These are phyloP conservation scores for Glandiceps talaboti DNA, from an alignment of 53 echinoderm and acorn worm species.

Conservation along the genomic window DNA sequence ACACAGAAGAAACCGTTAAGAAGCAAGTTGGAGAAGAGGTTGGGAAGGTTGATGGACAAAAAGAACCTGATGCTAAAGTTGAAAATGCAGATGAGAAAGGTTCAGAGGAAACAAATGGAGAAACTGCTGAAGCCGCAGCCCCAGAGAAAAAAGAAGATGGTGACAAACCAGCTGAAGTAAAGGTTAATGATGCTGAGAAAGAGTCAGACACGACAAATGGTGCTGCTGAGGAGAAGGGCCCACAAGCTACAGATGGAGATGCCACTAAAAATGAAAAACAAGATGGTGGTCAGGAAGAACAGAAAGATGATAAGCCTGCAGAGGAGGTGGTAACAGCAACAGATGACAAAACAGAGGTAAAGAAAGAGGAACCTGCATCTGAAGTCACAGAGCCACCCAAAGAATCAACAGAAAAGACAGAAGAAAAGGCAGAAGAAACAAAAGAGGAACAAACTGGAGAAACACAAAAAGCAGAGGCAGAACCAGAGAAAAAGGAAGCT, in stretches of 20 bases:
- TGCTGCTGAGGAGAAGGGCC: background rate
- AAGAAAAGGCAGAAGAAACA: background rate
- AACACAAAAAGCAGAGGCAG: background rate
- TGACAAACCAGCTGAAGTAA: background rate
- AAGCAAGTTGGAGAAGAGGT: background rate
- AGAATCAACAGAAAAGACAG: background rate
- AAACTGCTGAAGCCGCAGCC: background rate
- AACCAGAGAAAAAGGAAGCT: background rate
- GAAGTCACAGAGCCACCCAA: background rate
- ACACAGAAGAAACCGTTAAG: background rate
- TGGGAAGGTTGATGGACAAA: too few species aligned
- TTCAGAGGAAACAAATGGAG: background rate
- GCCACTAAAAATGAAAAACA: background rate
- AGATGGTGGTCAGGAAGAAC: background rate
- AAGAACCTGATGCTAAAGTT: background rate
- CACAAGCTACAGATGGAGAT: background rate
- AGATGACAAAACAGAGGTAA: background rate
- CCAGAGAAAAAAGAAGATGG: background rate
- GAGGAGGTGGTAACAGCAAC: background rate
- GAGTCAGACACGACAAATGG: background rate
- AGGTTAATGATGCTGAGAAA: background rate
- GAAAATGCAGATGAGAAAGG: background rate
- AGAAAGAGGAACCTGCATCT: background rate
- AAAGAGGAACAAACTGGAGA: too few species aligned
- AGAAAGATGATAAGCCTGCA: background rate